phyloP scores from a whole-genome alignment of 2,113 vertebrate genomes.

The Columbina picui region DNA sequence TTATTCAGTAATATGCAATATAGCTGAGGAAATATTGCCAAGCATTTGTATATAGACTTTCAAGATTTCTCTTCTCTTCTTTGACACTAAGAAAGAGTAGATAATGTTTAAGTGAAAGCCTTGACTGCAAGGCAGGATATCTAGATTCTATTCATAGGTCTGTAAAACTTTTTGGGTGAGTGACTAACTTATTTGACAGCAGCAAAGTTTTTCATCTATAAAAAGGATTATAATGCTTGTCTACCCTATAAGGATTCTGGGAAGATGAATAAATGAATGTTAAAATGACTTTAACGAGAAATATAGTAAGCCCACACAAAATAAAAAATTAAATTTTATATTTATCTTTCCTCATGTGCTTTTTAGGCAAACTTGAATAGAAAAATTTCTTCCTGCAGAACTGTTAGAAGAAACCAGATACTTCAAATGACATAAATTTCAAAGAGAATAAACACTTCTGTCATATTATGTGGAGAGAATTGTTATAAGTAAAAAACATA shows the following conservation, averaged over 20 bases:
- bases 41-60: neutral
- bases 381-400: neutral
- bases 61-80: neutral
- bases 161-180: neutral
- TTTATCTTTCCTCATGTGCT: neutral
- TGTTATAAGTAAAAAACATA: neutral
- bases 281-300: neutral
- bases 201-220: neutral
- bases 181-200: neutral
- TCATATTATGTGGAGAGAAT: neutral
- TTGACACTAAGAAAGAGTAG: neutral
- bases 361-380: neutral
- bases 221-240: neutral
- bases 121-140: neutral
- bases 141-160: neutral
- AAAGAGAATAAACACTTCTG: neutral
- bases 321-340: slow-evolving; percentile 5
- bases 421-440: neutral
- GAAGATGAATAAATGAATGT: slow-evolving; percentile 11
- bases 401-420: neutral
- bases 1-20: neutral
- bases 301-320: neutral
- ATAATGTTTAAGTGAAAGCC: neutral
- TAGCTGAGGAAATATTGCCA: neutral
- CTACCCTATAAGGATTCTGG: neutral